Evolutionary conservation across 2,797 vertebrate species (phyloP).

Genomic region (Anas bahamensis): DNA sequence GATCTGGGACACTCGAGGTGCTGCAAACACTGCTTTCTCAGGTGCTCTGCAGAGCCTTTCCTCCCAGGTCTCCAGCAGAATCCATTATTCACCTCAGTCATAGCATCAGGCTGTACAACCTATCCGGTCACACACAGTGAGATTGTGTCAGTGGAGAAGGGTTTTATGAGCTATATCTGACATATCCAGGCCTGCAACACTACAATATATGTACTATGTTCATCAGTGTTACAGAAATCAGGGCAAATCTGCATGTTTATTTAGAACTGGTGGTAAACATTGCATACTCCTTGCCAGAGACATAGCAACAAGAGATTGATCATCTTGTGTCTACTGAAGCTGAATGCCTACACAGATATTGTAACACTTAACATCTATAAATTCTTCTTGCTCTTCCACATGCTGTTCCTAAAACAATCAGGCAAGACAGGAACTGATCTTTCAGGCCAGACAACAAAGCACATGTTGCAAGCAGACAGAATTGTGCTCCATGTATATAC

Average conservation of each 20-base stretch:
- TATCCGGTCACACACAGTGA: not conserved
- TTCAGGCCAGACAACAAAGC: not conserved
- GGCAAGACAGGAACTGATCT: not conserved
- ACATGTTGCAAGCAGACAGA: not conserved
- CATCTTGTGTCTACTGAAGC: not conserved
- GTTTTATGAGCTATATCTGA: not conserved
- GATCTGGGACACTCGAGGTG: no score
- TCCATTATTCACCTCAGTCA: not conserved
- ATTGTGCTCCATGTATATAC: not conserved
- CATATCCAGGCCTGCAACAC: not conserved
- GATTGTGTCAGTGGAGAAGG: not conserved
- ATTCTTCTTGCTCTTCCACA: not conserved
- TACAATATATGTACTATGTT: not conserved
- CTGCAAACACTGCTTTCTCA: no score
- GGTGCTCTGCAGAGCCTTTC: no score
- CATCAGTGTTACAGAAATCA: not conserved
- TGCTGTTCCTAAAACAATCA: not conserved
- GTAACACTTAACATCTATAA: not conserved
- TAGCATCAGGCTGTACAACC: not conserved
- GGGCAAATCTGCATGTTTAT: not conserved
- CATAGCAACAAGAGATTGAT: not conserved
- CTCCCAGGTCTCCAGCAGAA: not conserved
- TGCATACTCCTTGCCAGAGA: not conserved
- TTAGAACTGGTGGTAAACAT: not conserved
- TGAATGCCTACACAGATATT: not conserved